phyloP scores from a whole-genome alignment of 2,797 vertebrate species.

The Phoebastria nigripes region DNA sequence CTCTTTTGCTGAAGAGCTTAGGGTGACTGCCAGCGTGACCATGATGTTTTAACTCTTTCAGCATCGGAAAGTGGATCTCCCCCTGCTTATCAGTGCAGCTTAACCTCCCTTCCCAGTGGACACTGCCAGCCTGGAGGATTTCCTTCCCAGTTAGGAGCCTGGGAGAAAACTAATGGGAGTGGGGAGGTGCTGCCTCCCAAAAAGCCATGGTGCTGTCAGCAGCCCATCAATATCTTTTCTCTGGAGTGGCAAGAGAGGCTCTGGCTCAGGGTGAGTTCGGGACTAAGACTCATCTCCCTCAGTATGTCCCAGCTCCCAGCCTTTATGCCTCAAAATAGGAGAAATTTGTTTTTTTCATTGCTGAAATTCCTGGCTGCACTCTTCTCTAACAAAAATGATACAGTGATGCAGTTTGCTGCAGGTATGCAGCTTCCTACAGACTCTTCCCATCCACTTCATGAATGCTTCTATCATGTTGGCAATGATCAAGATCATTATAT shows the following conservation, averaged over 20 bases:
- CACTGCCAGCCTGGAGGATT: neutral
- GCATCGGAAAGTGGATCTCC: neutral
- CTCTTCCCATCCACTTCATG: neutral
- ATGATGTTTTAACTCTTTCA: neutral
- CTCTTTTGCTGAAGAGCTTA: neutral
- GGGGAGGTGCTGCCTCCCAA: neutral
- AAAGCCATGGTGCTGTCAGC: neutral
- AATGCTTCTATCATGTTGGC: neutral
- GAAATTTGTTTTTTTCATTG: neutral
- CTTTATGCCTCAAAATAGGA: neutral
- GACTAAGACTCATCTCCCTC: neutral
- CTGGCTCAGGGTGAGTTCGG: neutral
- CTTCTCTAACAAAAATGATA: neutral
- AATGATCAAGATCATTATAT: neutral
- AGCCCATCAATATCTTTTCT: neutral
- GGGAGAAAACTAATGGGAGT: neutral
- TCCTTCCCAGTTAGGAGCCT: neutral
- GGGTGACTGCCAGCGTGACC: neutral
- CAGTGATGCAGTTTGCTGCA: neutral
- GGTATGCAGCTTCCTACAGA: neutral
- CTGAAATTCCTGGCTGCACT: neutral
- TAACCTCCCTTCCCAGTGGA: neutral
- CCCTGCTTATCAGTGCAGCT: rapidly evolving
- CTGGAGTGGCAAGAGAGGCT: neutral
- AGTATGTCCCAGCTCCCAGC: neutral